Evolutionary conservation across 2,113 vertebrate genomes (phyloP).

Genomic region (Scortum barcoo): DNA sequence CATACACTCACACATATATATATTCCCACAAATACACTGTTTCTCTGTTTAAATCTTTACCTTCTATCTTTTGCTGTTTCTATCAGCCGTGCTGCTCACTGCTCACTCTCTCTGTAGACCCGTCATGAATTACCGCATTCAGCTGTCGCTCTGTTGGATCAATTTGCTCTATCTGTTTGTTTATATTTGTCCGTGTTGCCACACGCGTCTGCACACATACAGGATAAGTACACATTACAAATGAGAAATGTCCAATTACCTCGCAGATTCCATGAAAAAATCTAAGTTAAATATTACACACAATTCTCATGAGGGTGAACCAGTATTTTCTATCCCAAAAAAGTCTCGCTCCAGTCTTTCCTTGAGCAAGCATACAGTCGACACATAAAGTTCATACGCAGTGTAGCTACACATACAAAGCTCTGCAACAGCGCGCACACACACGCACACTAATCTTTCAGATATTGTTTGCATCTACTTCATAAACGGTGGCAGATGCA

Average conservation of each 20-base stretch:
- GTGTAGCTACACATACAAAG: neutral
- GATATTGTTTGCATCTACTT: neutral
- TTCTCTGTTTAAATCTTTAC: conserved; percentile 24
- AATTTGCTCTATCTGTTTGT: conserved; percentile 31
- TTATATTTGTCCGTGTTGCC: conserved; percentile 8
- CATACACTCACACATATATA: conserved; percentile 2
- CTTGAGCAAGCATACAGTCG: neutral
- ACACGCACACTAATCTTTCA: neutral
- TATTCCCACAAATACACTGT: conserved; percentile 22
- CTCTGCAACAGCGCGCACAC: neutral
- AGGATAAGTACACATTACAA: neutral
- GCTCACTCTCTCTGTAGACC: conserved; percentile 44
- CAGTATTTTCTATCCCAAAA: neutral
- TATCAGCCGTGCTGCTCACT: conserved; percentile 42
- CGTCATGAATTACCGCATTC: conserved; percentile 51
- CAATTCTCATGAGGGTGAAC: neutral
- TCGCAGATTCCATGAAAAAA: neutral
- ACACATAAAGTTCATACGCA: neutral
- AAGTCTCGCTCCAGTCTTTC: neutral
- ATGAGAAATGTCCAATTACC: neutral
- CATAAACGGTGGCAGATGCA: neutral
- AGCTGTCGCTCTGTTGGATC: conserved; percentile 17
- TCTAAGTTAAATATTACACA: neutral
- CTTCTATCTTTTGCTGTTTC: conserved; percentile 29
- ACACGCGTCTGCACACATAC: neutral